Base-by-base conservation (phyloP, 2,888 invertebrate genomes). In the Acanthosepion esculentum region DNA sequence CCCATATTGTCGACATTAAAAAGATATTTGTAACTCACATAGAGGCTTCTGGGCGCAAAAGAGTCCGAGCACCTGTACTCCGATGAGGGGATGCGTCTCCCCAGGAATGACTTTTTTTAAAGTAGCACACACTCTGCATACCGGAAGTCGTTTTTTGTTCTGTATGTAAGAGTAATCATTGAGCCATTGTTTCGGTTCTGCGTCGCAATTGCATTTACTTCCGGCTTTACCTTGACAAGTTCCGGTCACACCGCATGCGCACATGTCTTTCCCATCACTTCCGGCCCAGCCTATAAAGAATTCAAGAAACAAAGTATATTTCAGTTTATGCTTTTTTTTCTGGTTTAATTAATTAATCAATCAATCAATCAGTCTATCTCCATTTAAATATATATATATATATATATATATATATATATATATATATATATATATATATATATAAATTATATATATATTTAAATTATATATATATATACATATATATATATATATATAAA, bases 161-260 rank as follows among this genome's bases (percentile, higher is more conserved):
- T 94, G 91, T 94, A 96, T 95, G 48, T 92, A 33, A 6, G 95
- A 95, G 7, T 55, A 91, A 94, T 96, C 96, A 33, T 48, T 50
- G 8, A 94, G 93, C 50, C 41, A 55, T 0, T 59, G 41, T 10
- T 53, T 53, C 55, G 95, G 96, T 20, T 94, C 95, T 5, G 95
- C 94, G 95, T 97, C 96, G 95, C 96, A 96, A 95, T 96, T 96
- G 94, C 97, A 97, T 7, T 92, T 93, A 1, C 92, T 92, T n/a
- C 59, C 53, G 5, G 95, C 93, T 0, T 96, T 96, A 20, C 96
- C 96, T 0, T 78, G 94, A 95, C 97, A 97, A 29, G 93, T 95
- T 20, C 95, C 95, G n/a, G 95, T 94, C 23, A 96, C 94, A 0
- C 96, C 96, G 94, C 97, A 97, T 0, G 95, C 95, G 95, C 97